Conservation (phyloP, 2,888 invertebrate species). For the Mesochorus sp. region DNA sequence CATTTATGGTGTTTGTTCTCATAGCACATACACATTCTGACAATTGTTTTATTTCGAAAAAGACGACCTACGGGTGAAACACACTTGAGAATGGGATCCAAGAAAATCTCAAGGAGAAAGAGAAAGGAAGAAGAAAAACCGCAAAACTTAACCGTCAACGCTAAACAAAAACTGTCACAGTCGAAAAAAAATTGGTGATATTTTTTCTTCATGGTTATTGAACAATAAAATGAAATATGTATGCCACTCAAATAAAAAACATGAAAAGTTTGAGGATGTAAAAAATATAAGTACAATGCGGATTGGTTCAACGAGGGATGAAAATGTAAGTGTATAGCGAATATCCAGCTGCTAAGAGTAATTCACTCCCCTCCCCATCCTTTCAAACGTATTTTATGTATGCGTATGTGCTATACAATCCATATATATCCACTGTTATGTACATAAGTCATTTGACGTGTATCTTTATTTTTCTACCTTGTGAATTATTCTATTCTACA, state of each 20-base stretch:
- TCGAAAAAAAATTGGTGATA: constrained; percentile 29
- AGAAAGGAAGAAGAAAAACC: constrained; percentile 13
- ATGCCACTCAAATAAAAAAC: no score
- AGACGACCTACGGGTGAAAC: constrained; percentile 49
- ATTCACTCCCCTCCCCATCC: no score
- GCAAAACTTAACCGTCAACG: constrained; percentile 14
- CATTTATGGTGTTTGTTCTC: constrained; percentile 58
- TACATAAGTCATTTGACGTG: no score
- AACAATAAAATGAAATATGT: constrained; percentile 31
- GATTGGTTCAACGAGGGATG: constrained; percentile 17
- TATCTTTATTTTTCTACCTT: no score
- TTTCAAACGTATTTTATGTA: no score
- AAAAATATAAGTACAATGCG: not conserved
- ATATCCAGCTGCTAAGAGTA: no score
- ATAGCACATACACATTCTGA: constrained; percentile 16
- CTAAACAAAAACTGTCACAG: constrained; percentile 38
- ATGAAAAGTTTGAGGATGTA: no score
- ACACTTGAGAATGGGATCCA: constrained; percentile 31
- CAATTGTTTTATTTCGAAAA: constrained; percentile 57
- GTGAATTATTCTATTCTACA: no score
- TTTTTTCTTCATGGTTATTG: constrained; percentile 44
- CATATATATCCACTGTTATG: no score
- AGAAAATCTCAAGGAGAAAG: not conserved
- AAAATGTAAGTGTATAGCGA: not conserved
- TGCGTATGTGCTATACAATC: no score